Base-by-base conservation (phyloP, 1,140 invertebrate species). In the Eurosta solidaginis region DNA sequence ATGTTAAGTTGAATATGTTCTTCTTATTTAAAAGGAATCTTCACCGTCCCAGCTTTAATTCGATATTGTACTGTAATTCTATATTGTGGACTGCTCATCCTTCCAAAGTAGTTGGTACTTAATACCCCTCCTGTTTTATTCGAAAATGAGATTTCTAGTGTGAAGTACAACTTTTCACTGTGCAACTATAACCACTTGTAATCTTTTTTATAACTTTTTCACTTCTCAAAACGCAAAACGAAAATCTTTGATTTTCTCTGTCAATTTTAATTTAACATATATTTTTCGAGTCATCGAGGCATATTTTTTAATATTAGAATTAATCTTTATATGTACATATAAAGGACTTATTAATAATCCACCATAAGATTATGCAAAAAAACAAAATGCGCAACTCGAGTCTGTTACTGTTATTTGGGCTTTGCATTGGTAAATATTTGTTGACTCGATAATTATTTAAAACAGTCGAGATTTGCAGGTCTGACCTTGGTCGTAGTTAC, bases 401-500 rank as follows among this genome's bases (percentile, higher is more conserved):
- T 20, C 7, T 68, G 20, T 40, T 68, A 7, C 33, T 68, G 5
- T 17, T 68, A 7, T 68, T 68, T 7, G 22, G 17, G 17, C 3
- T 68, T 1, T 68, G 33, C 33, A 6, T 68, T 40, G 9, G 59
- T 68, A 40, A 68, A 33, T 68, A 68, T 68, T 20, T 68, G 1
- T 10, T 59, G 33, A n/a, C 22, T 40, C 33, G 14, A 1, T 59
- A 20, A 47, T 17, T 22, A 52, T 52, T 52, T 12, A 3, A 12
- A 59, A 33, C 17, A 20, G 0, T 36, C 12, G 17, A 36, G 59
- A 68, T 20, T 29, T 40, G 33, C 20, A 68, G 59, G 33, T 40
- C 59, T 68, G 33, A 68, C 59, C 33, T 33, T 68, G 59, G 33
- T 68, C n/a, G 59, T 33, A 68, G 59, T 68, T 68, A 42, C 29